phyloP scores from a whole-genome alignment of 1,140 invertebrate genomes.

The Microvelia longipes region DNA sequence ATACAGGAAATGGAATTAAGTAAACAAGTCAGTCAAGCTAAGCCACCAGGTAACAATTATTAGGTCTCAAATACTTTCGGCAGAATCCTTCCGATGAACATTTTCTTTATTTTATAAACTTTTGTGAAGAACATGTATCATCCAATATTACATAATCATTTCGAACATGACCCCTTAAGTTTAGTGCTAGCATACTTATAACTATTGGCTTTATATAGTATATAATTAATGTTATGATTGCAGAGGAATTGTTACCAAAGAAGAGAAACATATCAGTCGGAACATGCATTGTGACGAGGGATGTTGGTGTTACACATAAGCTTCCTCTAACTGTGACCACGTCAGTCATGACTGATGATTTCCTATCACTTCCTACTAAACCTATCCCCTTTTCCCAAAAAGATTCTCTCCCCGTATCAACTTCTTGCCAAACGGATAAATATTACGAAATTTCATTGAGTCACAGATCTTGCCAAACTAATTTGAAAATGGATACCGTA shows the following conservation, averaged over 20 bases:
- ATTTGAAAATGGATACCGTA: slow-evolving; percentile 8
- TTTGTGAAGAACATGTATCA: too few species aligned
- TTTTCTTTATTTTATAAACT: too few species aligned
- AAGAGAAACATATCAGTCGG: neutral
- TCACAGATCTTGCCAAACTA: slow-evolving; percentile 1
- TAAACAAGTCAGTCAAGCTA: too few species aligned
- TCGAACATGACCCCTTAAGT: too few species aligned
- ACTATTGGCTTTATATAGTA: too few species aligned
- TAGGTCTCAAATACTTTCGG: too few species aligned
- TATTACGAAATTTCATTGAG: neutral
- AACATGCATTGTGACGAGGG: neutral
- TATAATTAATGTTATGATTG: neutral
- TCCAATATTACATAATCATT: too few species aligned
- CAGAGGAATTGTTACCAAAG: neutral
- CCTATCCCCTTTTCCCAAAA: neutral
- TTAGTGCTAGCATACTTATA: too few species aligned
- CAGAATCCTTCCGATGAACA: too few species aligned
- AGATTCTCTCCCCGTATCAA: neutral
- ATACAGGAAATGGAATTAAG: too few species aligned
- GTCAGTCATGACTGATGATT: neutral
- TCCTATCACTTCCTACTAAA: neutral
- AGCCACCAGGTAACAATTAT: too few species aligned
- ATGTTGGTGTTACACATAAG: neutral
- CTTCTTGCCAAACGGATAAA: neutral
- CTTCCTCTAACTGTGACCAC: neutral